Evolutionary conservation across 1,140 invertebrate genomes (phyloP), one percentile per base, ranked within the genome.

Genomic region (Carcinoscorpius rotundicauda): DNA sequence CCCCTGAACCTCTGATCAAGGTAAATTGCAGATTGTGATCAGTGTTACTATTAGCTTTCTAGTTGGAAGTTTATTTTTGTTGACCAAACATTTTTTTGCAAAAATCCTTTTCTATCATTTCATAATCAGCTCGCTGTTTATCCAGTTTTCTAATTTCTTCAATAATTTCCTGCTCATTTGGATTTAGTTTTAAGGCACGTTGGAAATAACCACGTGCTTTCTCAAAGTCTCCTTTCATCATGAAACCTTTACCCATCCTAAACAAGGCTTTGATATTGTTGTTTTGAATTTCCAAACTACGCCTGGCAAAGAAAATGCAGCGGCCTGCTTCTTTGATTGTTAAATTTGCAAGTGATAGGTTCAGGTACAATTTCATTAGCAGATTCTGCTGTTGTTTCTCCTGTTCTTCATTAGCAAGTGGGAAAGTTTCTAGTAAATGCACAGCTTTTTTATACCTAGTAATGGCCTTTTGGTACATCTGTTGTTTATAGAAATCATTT

Each of bases 201-300:
- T 87, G 76, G 75, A 96, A 97, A 73, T 93, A 87, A 64, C 81
- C 75, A 8, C 86, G 78, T 0, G 94, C 94, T 51, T 81, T 73
- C 61, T 92, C 83, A 3, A 86, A 84, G 59, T 95, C 91, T 53
- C 84, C 84, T 5, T 91, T 73, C 0, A 79, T 83, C 51, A 93
- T 72, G 65, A 86, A 78, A 1, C 91, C 91, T 79, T 85, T 72
- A 0, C 91, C 95, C 68, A 89, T 80, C 72, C 95, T 82, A 73
- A 93, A 98, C 1, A 90, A 77, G 0, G 87, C 94, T 77, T 98
- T 98, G 3, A 90, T 86, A 78, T 90, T 96, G 8, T 84, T 82
- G 0, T 81, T 73, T 73, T 93, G 86, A 5, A 90, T 70, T 58
- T 85, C 82, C 4, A 96, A 75, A 5, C 85, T 91, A 70, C 85